Evolutionary conservation across 23 tunicate species (phyloP).

Genomic region (Trididemnum clinides): DNA sequence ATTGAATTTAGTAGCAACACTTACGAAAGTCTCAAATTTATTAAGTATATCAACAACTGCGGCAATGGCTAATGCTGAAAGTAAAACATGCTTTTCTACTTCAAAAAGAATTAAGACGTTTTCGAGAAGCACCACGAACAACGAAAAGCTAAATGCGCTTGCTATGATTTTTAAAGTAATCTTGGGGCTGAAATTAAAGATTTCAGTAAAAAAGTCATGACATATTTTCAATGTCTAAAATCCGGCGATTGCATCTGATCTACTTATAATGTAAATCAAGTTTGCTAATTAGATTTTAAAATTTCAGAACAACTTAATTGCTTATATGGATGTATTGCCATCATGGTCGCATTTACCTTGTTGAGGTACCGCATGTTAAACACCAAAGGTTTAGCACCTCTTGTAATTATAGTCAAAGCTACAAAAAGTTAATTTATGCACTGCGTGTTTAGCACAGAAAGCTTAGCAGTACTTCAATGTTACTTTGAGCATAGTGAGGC

Average conservation of each 20-base stretch:
- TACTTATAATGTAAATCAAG: background rate
- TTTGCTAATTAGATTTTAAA: background rate
- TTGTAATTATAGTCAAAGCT: too few relatives aligned
- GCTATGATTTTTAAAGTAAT: background rate
- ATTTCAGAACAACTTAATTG: background rate
- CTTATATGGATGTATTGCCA: too few relatives aligned
- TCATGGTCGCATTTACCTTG: too few relatives aligned
- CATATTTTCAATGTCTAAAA: background rate
- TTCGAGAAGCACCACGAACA: background rate
- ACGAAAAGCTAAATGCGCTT: background rate
- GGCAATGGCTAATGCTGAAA: conserved; percentile 24
- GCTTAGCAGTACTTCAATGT: too few relatives aligned
- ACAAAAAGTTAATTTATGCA: too few relatives aligned
- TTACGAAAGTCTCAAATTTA: background rate
- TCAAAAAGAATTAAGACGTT: conserved; percentile 2
- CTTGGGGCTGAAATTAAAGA: background rate
- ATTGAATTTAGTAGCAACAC: background rate
- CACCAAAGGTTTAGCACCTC: too few relatives aligned
- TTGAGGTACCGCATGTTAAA: too few relatives aligned
- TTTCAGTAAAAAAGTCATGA: conserved; percentile 14
- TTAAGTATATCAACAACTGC: background rate
- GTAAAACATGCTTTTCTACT: background rate
- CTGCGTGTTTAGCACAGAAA: too few relatives aligned
- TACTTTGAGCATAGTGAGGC: too few relatives aligned
- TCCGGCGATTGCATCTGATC: background rate